Percentiles rank a stretch among this genome's conserved stretches.
phyloP scores from a whole-genome alignment of 2,797 vertebrate species.

The Halcyon badia region DNA sequence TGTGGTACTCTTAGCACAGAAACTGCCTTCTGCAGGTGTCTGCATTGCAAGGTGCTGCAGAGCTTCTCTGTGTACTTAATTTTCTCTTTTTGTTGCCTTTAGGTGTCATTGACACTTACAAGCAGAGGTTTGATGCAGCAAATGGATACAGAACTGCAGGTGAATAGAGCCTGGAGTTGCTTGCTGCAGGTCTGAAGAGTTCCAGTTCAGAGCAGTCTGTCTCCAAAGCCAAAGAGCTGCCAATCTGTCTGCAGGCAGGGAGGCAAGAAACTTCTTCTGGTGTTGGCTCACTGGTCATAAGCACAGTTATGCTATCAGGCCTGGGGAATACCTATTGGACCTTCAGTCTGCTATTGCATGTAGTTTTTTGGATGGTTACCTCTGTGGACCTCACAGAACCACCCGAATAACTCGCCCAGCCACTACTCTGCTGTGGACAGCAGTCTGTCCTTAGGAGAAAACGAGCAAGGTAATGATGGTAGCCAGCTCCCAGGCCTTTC shows the following conservation, averaged over 20 bases:
- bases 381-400: not conserved
- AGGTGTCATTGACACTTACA: not conserved
- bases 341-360: not conserved
- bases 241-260: not conserved
- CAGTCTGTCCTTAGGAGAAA: not conserved
- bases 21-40: not conserved
- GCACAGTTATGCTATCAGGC: not conserved
- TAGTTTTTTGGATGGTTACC: not conserved
- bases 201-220: not conserved
- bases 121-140: not conserved
- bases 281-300: not conserved
- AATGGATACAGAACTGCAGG: accelerated
- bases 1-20: not conserved
- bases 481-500: not conserved
- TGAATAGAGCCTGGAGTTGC: not conserved
- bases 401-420: not conserved
- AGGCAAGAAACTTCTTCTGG: not conserved
- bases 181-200: not conserved
- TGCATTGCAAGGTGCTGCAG: accelerated
- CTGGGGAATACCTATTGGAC: not conserved
- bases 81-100: not conserved
- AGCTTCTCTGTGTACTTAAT: not conserved
- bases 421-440: not conserved
- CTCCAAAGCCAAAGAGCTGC: not conserved
- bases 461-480: not conserved